Evolutionary conservation across 2,797 vertebrate genomes (phyloP).

Genomic region (Oreochromis mossambicus): DNA sequence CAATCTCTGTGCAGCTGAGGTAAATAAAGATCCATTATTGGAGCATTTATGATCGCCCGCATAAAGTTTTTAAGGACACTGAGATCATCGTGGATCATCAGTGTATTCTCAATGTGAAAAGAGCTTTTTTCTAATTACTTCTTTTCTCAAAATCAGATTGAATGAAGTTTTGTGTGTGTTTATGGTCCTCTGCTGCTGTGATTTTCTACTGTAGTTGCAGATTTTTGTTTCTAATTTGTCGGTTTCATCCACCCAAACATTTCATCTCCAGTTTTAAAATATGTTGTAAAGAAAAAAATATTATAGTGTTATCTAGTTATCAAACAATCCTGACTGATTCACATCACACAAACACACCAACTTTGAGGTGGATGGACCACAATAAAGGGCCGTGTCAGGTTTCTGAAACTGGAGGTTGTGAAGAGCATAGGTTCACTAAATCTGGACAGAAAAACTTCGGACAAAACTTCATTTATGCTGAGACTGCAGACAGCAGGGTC

Average conservation of each 20-base stretch:
- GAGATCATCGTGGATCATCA: not conserved
- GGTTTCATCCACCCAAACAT: not conserved
- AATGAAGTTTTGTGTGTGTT: not conserved
- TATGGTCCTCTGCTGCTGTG: accelerated
- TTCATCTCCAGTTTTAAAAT: not conserved
- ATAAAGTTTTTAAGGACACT: not conserved
- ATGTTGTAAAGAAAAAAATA: not conserved
- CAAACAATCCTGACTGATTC: not conserved
- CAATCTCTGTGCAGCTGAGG: not conserved
- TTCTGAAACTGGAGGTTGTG: not conserved
- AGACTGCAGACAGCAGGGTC: not conserved
- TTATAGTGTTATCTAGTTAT: not conserved
- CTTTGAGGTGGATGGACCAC: not conserved
- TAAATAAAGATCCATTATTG: not conserved
- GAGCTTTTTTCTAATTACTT: not conserved
- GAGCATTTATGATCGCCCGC: not conserved
- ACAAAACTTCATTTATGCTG: not conserved
- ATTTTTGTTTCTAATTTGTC: not conserved
- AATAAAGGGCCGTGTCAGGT: accelerated
- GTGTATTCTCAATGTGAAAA: not conserved
- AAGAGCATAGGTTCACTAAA: not conserved
- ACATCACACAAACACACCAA: not conserved
- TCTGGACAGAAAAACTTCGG: not conserved
- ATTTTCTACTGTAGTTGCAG: accelerated
- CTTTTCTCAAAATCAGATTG: not conserved